Evolutionary conservation across 2,797 vertebrate species (phyloP), one percentile per base, ranked within the genome.

Genomic region (Eupleurogrammus muticus): DNA sequence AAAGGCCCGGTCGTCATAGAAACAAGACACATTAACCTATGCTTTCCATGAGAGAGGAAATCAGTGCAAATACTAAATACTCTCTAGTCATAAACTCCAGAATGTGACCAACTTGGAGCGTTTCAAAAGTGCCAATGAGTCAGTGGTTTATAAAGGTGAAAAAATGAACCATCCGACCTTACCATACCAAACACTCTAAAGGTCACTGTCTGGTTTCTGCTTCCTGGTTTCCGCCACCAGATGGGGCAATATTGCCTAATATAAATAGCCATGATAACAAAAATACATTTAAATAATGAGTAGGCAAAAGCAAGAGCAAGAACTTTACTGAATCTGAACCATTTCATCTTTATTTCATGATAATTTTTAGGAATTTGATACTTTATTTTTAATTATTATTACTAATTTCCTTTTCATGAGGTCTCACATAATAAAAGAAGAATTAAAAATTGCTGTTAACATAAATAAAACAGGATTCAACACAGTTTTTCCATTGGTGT

Each of bases 171-270:
- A 42, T 9, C 48, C 12, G 47, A 5, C 14, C 21, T 5, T 11
- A 9, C 9, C 14, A 24, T 32, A 48, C 0, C 8, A 28, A 10
- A 21, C 8, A 9, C 2, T n/a, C 20, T 61, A 1, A n/a, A 38
- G 11, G 24, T 1, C 9, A 5, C 9, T 28, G 28, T 28, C 28
- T 3, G n/a, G n/a, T 44, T 5, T 1, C 24, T 73, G 24, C 9
- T 13, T 77, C 63, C 20, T 53, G 0, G 10, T 38, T 75, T 71
- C 9, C 23, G 48, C 80, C 92, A 79, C 67, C 69, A 94, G 93
- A 84, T 82, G 90, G 89, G 48, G 78, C 59, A 75, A 56, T 48
- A 24, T 16, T 5, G 16, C 40, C 54, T 48, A n/a, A 48, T 11
- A 63, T 32, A 35, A 66, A 53, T 20, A 17, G 2, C 19, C 5